Evolutionary conservation across 1,140 invertebrate species (phyloP), one percentile per base, ranked within the genome.

Genomic region (Cherax quadricarinatus): DNA sequence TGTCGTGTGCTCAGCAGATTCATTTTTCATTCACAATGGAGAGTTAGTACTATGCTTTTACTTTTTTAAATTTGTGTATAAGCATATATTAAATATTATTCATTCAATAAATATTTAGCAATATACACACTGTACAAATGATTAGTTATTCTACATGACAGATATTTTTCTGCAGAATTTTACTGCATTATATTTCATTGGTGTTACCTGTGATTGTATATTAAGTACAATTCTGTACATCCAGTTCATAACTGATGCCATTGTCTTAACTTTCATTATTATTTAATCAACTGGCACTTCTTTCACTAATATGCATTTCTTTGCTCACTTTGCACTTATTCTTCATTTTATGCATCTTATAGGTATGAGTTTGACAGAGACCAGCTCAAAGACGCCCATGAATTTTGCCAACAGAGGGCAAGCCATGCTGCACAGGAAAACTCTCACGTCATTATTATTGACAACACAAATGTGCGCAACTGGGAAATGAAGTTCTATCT

Each of bases 401-500:
- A 91, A 49, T 78, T 80, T 73, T 95, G 95, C 85, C 70, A 94
- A 78, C 57, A 88, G 21, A 85, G 70, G 10, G 88, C 94, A 62
- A 60, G 93, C 30, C 94, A 94, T 4, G 94, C 94, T 86, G 86
- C 91, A 51, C 91, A 94, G 53, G 80, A 70, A 4, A 80, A 89
- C 1, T 89, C 51, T 30, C 86, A 89, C 41, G 91, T 95, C 9
- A 93, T 95, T 10, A 92, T 95, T 30, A 94, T 95, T 89, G 95
- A 95, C 92, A 95, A 95, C 93, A 95, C 95, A 30, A 95, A 95
- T 88, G 87, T 95, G 30, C 93, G 93, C 66, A 84, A 93, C 16
- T 95, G 94, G 94, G 95, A 95, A 93, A 94, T 94, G 93, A 93
- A 94, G 70, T 73, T 85, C 49, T 95, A 95, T 93, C 70, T 95